Evolutionary conservation across 2,113 vertebrate species (phyloP).

Genomic region (Megaceryle maxima): DNA sequence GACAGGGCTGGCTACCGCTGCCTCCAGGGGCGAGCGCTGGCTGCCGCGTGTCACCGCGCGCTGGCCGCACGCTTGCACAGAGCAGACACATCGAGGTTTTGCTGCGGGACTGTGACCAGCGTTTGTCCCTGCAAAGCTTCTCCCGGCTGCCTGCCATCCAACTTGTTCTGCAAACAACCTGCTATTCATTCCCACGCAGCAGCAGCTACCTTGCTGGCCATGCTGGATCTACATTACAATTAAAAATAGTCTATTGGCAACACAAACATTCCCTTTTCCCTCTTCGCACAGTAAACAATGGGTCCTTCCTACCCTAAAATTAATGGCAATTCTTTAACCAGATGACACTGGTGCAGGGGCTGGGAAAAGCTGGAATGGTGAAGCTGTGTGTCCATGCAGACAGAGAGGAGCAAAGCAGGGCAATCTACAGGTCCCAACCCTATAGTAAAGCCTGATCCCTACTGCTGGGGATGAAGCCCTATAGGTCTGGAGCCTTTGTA

Average conservation of each 20-base stretch:
- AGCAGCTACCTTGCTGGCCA: neutral
- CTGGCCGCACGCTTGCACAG: neutral
- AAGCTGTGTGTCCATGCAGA: neutral
- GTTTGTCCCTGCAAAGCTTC: neutral
- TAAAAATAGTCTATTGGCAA: constrained; percentile 61
- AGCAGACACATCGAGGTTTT: neutral
- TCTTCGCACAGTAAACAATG: neutral
- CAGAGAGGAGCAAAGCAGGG: neutral
- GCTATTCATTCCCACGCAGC: neutral
- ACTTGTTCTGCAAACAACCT: neutral
- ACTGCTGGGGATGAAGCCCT: neutral
- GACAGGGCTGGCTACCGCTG: neutral
- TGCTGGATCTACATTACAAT: neutral
- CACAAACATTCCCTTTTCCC: constrained; percentile 17
- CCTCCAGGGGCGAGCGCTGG: neutral
- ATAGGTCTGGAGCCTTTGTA: neutral
- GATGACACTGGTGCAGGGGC: neutral
- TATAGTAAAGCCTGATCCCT: neutral
- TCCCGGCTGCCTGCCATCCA: neutral
- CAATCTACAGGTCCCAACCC: neutral
- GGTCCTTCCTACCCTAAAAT: constrained; percentile 24
- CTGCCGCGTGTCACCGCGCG: fast-evolving
- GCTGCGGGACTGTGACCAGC: fast-evolving
- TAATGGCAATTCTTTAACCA: constrained; percentile 28
- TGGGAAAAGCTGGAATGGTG: neutral